phyloP scores from a whole-genome alignment of 2,888 invertebrate species.

The Ophonus ardosiacus region DNA sequence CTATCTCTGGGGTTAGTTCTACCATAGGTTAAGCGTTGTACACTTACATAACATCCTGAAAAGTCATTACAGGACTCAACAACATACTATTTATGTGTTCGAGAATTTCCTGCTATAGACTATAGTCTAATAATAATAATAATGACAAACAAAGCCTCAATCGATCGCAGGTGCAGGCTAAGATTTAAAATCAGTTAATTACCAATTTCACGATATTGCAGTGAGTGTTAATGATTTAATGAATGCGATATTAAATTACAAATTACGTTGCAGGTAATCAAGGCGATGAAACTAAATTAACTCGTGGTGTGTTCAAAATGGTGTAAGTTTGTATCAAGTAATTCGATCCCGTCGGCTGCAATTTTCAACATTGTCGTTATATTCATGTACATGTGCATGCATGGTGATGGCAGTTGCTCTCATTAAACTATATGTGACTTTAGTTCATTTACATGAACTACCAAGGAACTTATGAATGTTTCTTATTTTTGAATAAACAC shows the following conservation, averaged over 20 bases:
- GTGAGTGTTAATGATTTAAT: neutral
- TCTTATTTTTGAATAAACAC: neutral
- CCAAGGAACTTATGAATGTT: neutral
- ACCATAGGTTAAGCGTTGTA: no score
- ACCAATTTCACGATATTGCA: neutral
- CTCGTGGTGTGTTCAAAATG: neutral
- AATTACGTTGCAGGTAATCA: slow-evolving; percentile 10
- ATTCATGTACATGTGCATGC: neutral
- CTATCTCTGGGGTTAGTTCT: no score
- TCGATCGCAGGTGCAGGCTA: neutral
- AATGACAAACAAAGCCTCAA: no score
- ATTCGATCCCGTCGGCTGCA: slow-evolving; percentile 2
- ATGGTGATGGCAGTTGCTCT: neutral
- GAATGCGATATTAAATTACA: neutral
- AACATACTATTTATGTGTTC: no score
- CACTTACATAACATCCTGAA: no score
- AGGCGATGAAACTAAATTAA: slow-evolving; percentile 10
- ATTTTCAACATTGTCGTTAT: neutral
- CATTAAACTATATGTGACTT: neutral
- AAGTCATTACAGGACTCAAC: no score
- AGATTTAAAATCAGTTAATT: neutral
- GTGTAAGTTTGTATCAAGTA: slow-evolving; percentile 11
- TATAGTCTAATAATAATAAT: no score
- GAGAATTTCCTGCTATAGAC: no score
- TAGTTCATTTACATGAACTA: neutral